These are phyloP conservation scores for Ephialtes manifestator DNA, from an alignment of 2,888 invertebrate genomes.

Conservation along the genomic window DNA sequence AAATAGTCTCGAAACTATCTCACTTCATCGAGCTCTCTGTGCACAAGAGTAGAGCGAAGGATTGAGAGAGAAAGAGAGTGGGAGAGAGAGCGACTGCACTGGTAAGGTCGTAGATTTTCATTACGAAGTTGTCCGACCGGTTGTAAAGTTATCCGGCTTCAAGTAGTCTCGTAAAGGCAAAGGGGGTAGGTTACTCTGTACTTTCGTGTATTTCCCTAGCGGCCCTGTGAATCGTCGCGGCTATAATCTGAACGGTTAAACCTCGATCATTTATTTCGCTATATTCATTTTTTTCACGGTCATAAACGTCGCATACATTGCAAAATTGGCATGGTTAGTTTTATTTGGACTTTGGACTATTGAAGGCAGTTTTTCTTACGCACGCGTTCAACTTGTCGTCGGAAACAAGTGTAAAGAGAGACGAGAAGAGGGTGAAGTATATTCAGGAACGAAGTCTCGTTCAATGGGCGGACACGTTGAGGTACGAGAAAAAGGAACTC, in stretches of 20 bases:
- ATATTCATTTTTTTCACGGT: constrained; percentile 4
- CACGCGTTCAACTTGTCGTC: constrained; percentile 33
- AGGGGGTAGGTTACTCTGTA: constrained; percentile 23
- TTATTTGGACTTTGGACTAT: not conserved
- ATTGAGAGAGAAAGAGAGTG: not conserved
- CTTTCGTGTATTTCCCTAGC: constrained; percentile 48
- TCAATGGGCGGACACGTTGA: constrained; percentile 58
- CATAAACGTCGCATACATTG: not conserved
- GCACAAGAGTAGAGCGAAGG: not conserved
- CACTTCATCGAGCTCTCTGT: constrained; percentile 29
- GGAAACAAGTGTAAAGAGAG: constrained; percentile 34
- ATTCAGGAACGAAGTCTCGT: constrained; percentile 49
- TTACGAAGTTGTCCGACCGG: constrained; percentile 67
- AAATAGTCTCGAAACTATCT: constrained; percentile 63
- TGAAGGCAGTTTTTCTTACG: constrained; percentile 30
- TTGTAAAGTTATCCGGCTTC: constrained; percentile 64
- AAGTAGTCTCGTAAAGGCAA: constrained; percentile 59
- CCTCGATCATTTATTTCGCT: constrained; percentile 34
- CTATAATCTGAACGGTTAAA: constrained; percentile 45
- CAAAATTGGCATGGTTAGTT: not conserved
- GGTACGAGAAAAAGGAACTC: constrained; percentile 54
- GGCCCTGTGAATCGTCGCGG: constrained; percentile 15
- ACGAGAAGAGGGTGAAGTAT: constrained; percentile 47
- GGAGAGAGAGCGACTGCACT: not conserved
- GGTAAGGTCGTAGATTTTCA: constrained; percentile 66